Percentiles rank a stretch among this genome's conserved stretches.
Conservation (phyloP, 2,888 invertebrate genomes). For the Lypha dubia region DNA sequence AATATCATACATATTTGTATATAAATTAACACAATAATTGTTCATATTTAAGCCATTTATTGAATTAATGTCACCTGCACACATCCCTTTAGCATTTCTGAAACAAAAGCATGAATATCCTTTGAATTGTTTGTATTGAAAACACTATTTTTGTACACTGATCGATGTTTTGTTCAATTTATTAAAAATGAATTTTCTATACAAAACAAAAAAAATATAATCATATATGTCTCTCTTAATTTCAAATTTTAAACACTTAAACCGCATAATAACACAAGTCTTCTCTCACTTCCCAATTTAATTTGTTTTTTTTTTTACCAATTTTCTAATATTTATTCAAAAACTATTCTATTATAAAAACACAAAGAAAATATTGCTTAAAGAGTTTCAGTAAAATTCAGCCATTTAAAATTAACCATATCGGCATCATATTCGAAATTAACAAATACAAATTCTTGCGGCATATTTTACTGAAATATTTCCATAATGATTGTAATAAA, state of each 20-base stretch:
- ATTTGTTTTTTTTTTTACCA: too few species aligned
- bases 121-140: constrained; percentile 18
- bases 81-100: not conserved
- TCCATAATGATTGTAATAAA: not conserved
- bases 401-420: constrained; percentile 4
- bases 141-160: constrained; percentile 11
- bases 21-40: not conserved
- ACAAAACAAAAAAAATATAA: too few species aligned
- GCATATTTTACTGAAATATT: constrained; percentile 38
- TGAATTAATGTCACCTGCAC: constrained; percentile 25
- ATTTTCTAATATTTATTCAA: constrained; percentile 25
- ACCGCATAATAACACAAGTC: constrained; percentile 70
- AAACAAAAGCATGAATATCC: constrained; percentile 51
- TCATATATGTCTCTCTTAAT: constrained; percentile 5
- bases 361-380: constrained; percentile 1
- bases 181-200: not conserved
- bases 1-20: too few species aligned
- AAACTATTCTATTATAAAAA: constrained; percentile 35
- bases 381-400: constrained; percentile 56
- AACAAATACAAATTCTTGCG: not conserved
- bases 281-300: constrained; percentile 2
- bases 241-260: constrained; percentile 65
- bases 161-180: constrained; percentile 6
- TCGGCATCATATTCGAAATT: not conserved
- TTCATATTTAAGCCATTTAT: not conserved